These are phyloP conservation scores for Pachyseris speciosa DNA, from an alignment of 64 coral and sea anemone species.

Conservation along the genomic window DNA sequence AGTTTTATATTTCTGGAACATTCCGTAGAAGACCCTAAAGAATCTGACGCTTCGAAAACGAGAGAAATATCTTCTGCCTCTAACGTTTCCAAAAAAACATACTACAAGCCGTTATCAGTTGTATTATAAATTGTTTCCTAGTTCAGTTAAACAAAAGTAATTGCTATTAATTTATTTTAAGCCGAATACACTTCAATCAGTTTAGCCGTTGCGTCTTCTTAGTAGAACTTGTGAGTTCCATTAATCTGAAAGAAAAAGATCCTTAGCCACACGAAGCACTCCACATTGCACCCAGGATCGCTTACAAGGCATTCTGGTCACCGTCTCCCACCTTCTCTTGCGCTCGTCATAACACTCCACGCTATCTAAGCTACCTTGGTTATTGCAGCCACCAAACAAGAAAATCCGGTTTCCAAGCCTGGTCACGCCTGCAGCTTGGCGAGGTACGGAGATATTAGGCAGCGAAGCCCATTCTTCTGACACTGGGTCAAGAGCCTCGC, in stretches of 20 bases:
- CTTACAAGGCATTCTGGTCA: conserved; percentile 53
- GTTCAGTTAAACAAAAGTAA: too few relatives aligned
- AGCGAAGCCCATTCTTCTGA: conserved; percentile 58
- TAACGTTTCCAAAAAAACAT: too few relatives aligned
- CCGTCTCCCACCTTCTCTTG: conserved; percentile 19
- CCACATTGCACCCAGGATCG: conserved; percentile 67
- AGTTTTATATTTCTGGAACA: too few relatives aligned
- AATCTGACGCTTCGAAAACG: too few relatives aligned
- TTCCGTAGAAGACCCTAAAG: too few relatives aligned
- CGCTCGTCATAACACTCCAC: conserved; percentile 57
- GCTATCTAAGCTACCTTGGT: conserved; percentile 41
- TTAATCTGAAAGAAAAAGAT: too few relatives aligned
- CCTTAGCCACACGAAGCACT: conserved; percentile 46
- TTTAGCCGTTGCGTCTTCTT: neutral
- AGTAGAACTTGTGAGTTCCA: too few relatives aligned
- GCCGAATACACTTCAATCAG: neutral
- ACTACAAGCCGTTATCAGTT: too few relatives aligned
- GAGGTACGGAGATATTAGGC: conserved; percentile 51
- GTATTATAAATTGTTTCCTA: too few relatives aligned
- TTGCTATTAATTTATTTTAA: neutral
- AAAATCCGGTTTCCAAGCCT: conserved; percentile 46
- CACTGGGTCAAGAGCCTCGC: conserved; percentile 36
- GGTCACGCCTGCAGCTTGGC: conserved; percentile 29
- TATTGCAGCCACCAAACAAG: conserved; percentile 73
- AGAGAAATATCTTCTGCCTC: too few relatives aligned